A percentile compares a stretch with the other conserved stretches of the same genome.
Evolutionary conservation across 64 coral and sea anemone species (phyloP).

Genomic region (Pocillopora damicornis): DNA sequence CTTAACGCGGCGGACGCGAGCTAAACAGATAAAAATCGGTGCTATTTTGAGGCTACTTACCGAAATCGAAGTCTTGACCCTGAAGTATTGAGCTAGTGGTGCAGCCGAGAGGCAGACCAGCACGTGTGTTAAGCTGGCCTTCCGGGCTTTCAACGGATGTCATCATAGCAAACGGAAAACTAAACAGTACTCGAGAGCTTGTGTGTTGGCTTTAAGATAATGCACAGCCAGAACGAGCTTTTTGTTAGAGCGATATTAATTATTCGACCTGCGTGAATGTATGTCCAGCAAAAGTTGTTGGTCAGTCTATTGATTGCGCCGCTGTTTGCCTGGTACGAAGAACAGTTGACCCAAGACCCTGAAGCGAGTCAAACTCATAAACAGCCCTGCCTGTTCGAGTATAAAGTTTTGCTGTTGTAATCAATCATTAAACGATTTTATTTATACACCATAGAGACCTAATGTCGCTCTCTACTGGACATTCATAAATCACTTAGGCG

Average conservation of each 20-base stretch:
- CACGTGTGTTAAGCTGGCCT: conserved; percentile 49
- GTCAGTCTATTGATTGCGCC: conserved; percentile 1
- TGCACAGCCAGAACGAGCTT: background rate
- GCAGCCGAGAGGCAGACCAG: conserved; percentile 17
- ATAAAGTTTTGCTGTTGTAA: conserved; percentile 46
- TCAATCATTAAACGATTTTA: conserved; percentile 65
- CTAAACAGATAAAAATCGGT: background rate
- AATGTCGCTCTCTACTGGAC: conserved; percentile 41
- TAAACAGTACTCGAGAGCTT: conserved; percentile 30
- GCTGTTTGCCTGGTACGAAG: background rate
- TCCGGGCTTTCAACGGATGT: conserved; percentile 61
- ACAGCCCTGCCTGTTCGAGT: background rate
- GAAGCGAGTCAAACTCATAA: conserved; percentile 27
- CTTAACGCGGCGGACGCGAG: background rate
- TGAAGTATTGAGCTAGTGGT: conserved; percentile 47
- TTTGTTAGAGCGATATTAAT: background rate
- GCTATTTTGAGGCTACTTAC: conserved; percentile 28
- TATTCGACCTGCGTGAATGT: background rate
- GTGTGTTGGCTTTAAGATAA: background rate
- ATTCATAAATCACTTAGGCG: conserved; percentile 71
- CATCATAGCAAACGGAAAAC: conserved; percentile 36
- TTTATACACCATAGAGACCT: conserved; percentile 65
- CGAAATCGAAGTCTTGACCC: conserved; percentile 61
- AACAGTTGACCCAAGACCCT: conserved; percentile 13
- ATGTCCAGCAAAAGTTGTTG: conserved; percentile 40